A percentile compares a stretch with the other conserved stretches of the same genome.
These are phyloP conservation scores for Ennomos erosarius DNA, from an alignment of 2,888 invertebrate species.

Conservation along the genomic window DNA sequence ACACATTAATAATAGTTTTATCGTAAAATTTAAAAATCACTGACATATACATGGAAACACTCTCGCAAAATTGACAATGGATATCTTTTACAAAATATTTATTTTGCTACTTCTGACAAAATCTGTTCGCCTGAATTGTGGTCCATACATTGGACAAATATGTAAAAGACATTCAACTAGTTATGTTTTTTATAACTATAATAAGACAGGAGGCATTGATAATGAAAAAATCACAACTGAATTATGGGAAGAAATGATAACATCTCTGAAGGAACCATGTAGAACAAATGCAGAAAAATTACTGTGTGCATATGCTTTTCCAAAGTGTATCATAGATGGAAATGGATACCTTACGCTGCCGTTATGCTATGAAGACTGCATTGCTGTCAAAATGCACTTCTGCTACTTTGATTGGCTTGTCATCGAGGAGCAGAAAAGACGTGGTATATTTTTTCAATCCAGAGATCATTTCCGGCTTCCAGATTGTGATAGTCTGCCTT, in stretches of 20 bases:
- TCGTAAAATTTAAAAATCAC: too few species aligned
- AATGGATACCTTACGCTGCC: slow-evolving; percentile 89
- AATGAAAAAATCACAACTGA: slow-evolving; percentile 94
- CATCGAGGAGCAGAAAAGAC: slow-evolving; percentile 94
- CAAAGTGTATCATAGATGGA: slow-evolving; percentile 90
- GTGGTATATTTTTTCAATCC: slow-evolving; percentile 91
- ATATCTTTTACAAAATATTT: slow-evolving; percentile 62
- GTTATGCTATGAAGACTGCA: slow-evolving; percentile 96
- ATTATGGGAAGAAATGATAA: slow-evolving; percentile 94
- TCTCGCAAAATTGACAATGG: slow-evolving; percentile 67
- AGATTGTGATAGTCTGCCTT: slow-evolving; percentile 92
- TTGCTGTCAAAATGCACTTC: slow-evolving; percentile 95
- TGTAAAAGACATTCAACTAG: slow-evolving; percentile 89
- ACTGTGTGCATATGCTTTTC: slow-evolving; percentile 96
- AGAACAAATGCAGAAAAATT: slow-evolving; percentile 95
- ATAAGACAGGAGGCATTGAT: slow-evolving; percentile 89
- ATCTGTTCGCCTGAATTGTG: slow-evolving; percentile 90
- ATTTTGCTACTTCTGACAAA: slow-evolving; percentile 70
- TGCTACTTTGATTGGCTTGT: slow-evolving; percentile 97
- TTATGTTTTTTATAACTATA: slow-evolving; percentile 93
- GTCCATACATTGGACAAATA: slow-evolving; percentile 93
- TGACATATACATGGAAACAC: slow-evolving; percentile 63
- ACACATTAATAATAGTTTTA: too few species aligned
- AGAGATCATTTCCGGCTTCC: slow-evolving; percentile 95
- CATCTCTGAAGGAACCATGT: slow-evolving; percentile 92